Base-by-base conservation (phyloP, 2,888 invertebrate genomes). In the Hyalella azteca region DNA sequence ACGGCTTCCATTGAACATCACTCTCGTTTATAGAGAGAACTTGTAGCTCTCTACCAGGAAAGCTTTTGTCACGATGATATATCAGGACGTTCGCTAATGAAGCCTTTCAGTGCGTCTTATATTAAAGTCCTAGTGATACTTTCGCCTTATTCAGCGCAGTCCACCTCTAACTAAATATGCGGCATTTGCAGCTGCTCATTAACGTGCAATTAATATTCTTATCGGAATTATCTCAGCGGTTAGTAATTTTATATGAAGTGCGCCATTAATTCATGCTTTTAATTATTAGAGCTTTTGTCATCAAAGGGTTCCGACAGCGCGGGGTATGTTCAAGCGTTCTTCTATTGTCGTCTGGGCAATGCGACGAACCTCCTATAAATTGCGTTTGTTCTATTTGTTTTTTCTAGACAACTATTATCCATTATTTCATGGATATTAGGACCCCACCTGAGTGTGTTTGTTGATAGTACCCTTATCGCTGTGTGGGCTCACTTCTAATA, bases 381-480 rank as follows among this genome's bases (percentile, higher is more conserved):
- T 60, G 36, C 19, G 60, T 19, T 19, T 29, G 19, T 60, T 60
- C 32, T 60, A 60, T 60, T 60, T 60, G 29, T n/a, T 36, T 29
- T 60, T 60, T 60, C 32, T 60, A 19, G 60, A 60, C 60, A 60
- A 36, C 60, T 60, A 60, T 19, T 60, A 60, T 60, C 36, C 60
- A 60, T 60, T 60, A 60, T 60, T 60, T 60, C 60, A 60, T 60
- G 60, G 60, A 60, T 60, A 36, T 60, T 60, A 60, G 60, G 60
- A 60, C 60, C 60, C 60, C 60, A 60, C 60, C 60, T 60, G 60
- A 60, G 60, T 60, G 60, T 60, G 60, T 60, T 60, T 60, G 60
- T 60, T 60, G 60, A 60, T 60, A 60, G 36, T 36, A 13, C 60
- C 60, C 60, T 60, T 60, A 60, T 60, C 60, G 60, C 60, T 60